A percentile compares a stretch with the other conserved stretches of the same genome.
Evolutionary conservation across 2,888 invertebrate genomes (phyloP).

Genomic region (Drosophila aldrichi): DNA sequence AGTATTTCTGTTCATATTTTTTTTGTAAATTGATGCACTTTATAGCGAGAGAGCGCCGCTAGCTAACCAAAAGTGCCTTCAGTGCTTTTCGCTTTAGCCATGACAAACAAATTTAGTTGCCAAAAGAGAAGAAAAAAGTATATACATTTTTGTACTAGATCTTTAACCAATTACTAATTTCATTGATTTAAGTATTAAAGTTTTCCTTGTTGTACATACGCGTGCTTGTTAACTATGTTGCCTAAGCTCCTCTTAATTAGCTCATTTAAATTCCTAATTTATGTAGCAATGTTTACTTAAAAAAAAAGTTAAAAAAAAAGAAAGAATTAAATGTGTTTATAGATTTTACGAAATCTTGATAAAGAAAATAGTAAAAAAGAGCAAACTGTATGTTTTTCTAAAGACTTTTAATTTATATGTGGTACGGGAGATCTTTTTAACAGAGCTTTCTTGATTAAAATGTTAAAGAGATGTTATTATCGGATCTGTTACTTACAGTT

Average conservation of each 20-base stretch:
- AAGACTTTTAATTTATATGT: not conserved
- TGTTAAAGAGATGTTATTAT: not conserved
- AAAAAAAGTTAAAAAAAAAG: conserved; percentile 36
- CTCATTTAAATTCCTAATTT: conserved; percentile 51
- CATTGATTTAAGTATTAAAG: conserved; percentile 73
- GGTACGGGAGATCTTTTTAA: too few species aligned
- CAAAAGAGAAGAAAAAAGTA: conserved; percentile 5
- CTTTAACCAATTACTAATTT: conserved; percentile 37
- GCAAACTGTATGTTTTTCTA: conserved; percentile 32
- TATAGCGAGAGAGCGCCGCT: conserved; percentile 15
- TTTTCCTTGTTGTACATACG: conserved; percentile 59
- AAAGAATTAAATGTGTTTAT: conserved; percentile 47
- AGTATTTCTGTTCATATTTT: conserved; percentile 23
- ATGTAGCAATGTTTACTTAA: conserved; percentile 75
- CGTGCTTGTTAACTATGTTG: conserved; percentile 56
- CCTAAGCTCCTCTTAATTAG: conserved; percentile 66
- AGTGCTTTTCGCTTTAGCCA: conserved; percentile 68
- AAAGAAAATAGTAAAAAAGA: conserved; percentile 47
- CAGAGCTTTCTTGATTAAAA: not conserved
- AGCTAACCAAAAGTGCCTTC: conserved; percentile 60
- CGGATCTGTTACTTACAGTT: not conserved
- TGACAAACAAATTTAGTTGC: conserved; percentile 63
- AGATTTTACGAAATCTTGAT: conserved; percentile 43
- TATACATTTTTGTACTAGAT: conserved; percentile 19
- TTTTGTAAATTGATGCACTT: conserved; percentile 22